Evolutionary conservation across 2,113 vertebrate species (phyloP).

Genomic region (Oncorhynchus keta): DNA sequence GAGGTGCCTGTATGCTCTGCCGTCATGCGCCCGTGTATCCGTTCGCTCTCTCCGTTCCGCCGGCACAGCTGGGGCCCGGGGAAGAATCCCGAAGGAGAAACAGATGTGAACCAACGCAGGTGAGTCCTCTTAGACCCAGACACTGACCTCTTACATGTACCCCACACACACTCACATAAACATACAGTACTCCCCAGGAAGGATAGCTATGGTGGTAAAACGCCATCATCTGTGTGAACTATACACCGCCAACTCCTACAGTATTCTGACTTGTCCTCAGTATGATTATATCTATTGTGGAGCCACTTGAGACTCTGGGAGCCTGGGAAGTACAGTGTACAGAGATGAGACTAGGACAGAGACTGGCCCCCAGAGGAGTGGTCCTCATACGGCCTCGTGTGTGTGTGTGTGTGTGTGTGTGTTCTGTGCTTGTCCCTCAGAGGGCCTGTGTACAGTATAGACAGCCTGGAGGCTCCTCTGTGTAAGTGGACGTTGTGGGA

Average conservation of each 20-base stretch:
- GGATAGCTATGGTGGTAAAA: too few relatives aligned
- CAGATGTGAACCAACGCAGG: conserved; percentile 83
- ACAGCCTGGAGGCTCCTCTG: not conserved
- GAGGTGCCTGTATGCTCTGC: conserved; percentile 52
- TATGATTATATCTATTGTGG: too few relatives aligned
- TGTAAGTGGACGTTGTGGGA: conserved; percentile 5
- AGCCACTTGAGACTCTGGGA: not conserved
- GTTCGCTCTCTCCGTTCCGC: conserved; percentile 83
- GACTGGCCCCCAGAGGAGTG: not conserved
- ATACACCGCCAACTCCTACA: not conserved
- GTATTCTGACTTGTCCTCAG: not conserved
- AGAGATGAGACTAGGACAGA: not conserved
- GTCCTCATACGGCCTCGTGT: not conserved
- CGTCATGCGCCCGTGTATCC: conserved; percentile 65
- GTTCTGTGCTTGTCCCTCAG: not conserved
- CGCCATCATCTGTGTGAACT: not conserved
- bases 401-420: not conserved
- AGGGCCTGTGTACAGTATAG: not conserved
- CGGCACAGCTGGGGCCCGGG: conserved; percentile 91
- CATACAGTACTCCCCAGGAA: not conserved
- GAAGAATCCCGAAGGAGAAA: conserved; percentile 69
- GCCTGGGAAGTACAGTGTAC: not conserved
- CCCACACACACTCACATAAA: not conserved
- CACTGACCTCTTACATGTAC: not conserved
- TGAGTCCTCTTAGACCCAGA: conserved; percentile 50